Evolutionary conservation across 2,797 vertebrate species (phyloP).

Genomic region (Helostoma temminkii): DNA sequence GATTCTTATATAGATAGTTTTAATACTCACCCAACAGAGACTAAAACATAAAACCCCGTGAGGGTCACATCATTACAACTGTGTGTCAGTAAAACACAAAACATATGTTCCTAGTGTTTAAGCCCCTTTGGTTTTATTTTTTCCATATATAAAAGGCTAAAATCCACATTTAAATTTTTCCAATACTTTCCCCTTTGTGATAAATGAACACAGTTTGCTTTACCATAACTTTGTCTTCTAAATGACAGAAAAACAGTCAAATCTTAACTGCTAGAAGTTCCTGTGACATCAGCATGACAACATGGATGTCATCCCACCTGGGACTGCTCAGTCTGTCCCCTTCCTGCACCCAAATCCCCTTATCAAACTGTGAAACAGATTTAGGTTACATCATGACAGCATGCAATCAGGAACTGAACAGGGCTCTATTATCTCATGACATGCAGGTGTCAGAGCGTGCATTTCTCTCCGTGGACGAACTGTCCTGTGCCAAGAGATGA

Average conservation of each 20-base stretch:
- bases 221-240: neutral
- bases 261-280: constrained; percentile 26
- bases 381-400: constrained; percentile 59
- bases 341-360: constrained; percentile 66
- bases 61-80: neutral
- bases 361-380: constrained; percentile 62
- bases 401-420: constrained; percentile 64
- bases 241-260: constrained; percentile 15
- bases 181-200: no score
- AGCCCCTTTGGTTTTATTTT: no score
- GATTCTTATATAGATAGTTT: no score
- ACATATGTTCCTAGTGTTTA: constrained; percentile 3
- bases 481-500: constrained; percentile 42
- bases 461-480: constrained; percentile 44
- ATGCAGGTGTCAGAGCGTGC: constrained; percentile 55
- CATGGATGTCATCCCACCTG: constrained; percentile 61
- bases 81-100: constrained; percentile 3
- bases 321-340: constrained; percentile 55
- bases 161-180: no score
- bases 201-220: no score
- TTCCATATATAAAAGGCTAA: no score
- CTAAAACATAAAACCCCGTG: neutral
- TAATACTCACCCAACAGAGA: neutral
- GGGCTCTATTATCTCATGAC: constrained; percentile 54
- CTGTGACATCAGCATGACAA: constrained; percentile 50